Evolutionary conservation across 1,140 invertebrate species (phyloP).

Genomic region (Aphaenogaster ashmeadi): DNA sequence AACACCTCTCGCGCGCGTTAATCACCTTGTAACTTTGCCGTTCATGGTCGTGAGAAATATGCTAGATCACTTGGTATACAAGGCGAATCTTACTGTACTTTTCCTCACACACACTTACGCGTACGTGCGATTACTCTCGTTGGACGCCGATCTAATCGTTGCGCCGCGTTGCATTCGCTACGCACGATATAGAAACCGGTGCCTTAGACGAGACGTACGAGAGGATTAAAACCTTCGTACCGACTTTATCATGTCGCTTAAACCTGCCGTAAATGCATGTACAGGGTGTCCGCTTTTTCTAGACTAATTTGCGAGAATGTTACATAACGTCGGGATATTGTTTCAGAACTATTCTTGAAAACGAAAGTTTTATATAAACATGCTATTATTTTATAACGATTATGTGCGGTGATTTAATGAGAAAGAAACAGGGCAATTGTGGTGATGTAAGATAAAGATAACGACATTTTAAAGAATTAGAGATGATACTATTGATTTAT

Average conservation of each 20-base stretch:
- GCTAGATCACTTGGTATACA: conserved; percentile 5
- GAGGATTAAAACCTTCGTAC: conserved; percentile 44
- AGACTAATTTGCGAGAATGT: conserved; percentile 1
- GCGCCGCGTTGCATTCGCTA: conserved; percentile 25
- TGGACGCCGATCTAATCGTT: conserved; percentile 31
- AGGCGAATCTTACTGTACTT: conserved; percentile 39
- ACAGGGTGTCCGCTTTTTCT: background rate
- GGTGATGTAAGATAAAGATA: background rate
- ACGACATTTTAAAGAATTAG: background rate
- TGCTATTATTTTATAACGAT: background rate
- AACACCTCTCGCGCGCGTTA: conserved; percentile 29
- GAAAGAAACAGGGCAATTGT: background rate
- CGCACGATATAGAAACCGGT: conserved; percentile 1
- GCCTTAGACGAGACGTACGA: background rate
- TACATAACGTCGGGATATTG: background rate
- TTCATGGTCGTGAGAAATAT: conserved; percentile 52
- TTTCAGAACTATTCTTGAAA: background rate
- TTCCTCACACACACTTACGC: conserved; percentile 29
- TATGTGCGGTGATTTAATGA: background rate
- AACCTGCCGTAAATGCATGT: conserved; percentile 26
- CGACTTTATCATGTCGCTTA: background rate
- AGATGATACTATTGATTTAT: background rate
- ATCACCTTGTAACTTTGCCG: conserved; percentile 47
- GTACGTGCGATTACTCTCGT: conserved; percentile 5
- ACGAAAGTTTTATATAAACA: background rate